Evolutionary conservation across 2,797 vertebrate species (phyloP).

Genomic region (Pseudomugil tenellus): DNA sequence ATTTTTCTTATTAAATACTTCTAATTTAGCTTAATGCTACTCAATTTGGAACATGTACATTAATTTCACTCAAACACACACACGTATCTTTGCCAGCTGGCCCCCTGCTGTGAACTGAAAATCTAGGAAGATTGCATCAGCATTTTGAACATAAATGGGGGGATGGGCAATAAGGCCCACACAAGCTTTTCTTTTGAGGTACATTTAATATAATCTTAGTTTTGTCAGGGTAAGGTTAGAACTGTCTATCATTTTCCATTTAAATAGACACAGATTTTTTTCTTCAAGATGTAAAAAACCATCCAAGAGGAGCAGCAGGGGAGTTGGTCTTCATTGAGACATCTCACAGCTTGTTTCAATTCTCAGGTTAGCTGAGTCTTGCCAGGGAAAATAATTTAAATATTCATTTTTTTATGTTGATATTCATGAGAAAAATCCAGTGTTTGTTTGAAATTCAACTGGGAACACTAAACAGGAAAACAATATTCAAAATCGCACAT

Average conservation of each 20-base stretch:
- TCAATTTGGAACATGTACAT: too few relatives aligned
- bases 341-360: conserved; percentile 38
- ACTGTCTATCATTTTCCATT: background rate
- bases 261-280: background rate
- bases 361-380: conserved; percentile 37
- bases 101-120: conserved; percentile 55
- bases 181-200: conserved; percentile 32
- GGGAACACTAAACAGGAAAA: conserved; percentile 42
- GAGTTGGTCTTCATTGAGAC: conserved; percentile 37
- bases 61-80: too few relatives aligned
- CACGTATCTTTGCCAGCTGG: background rate
- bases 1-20: conserved; percentile 10
- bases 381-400: conserved; percentile 57
- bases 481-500: conserved; percentile 24
- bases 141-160: conserved; percentile 56
- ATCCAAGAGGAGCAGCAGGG: conserved; percentile 18
- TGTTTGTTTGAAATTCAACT: conserved; percentile 50
- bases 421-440: conserved; percentile 61
- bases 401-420: conserved; percentile 60
- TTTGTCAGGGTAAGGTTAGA: conserved; percentile 26
- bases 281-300: conserved; percentile 2
- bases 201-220: conserved; percentile 28
- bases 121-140: conserved; percentile 65
- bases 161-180: conserved; percentile 37
- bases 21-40: background rate